A percentile compares a stretch with the other conserved stretches of the same genome.
These are phyloP conservation scores for Maniola jurtina DNA, from an alignment of 1,140 invertebrate species.

Conservation along the genomic window DNA sequence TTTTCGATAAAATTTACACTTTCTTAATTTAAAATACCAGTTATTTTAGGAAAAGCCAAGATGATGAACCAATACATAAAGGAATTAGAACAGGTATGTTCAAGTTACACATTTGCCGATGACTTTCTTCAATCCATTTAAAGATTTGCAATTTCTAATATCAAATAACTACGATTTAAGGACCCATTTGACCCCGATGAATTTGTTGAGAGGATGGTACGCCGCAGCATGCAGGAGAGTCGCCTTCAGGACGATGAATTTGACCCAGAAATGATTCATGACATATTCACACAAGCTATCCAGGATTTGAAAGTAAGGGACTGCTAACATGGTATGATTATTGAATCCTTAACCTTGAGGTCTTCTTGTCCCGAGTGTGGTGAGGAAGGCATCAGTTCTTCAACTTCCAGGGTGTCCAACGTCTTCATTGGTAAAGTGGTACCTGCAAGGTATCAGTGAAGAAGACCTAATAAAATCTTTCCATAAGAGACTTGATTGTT, in stretches of 20 bases:
- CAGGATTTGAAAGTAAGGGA: conserved; percentile 81
- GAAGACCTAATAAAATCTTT: no score
- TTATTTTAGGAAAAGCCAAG: conserved; percentile 58
- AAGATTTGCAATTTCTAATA: not conserved
- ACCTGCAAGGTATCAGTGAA: no score
- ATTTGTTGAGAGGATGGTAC: conserved; percentile 97
- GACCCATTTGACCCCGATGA: conserved; percentile 98
- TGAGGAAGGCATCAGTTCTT: no score
- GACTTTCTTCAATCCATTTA: not conserved
- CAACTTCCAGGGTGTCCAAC: no score
- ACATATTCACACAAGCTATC: conserved; percentile 95
- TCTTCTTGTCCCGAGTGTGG: no score
- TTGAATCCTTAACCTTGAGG: no score
- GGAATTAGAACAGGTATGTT: conserved; percentile 87
- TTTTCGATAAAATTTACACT: not conserved
- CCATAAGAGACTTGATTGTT: no score
- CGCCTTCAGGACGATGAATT: conserved; percentile 84
- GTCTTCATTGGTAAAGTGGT: no score
- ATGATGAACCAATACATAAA: conserved; percentile 93
- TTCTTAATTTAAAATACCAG: not conserved
- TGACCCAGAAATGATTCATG: conserved; percentile 89
- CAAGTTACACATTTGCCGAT: conserved; percentile 12
- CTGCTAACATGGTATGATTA: not conserved
- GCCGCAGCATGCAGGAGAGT: conserved; percentile 92
- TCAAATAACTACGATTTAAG: conserved; percentile 72